Conservation (phyloP, 2,113 vertebrate species). For the Gobiocypris rarus region DNA sequence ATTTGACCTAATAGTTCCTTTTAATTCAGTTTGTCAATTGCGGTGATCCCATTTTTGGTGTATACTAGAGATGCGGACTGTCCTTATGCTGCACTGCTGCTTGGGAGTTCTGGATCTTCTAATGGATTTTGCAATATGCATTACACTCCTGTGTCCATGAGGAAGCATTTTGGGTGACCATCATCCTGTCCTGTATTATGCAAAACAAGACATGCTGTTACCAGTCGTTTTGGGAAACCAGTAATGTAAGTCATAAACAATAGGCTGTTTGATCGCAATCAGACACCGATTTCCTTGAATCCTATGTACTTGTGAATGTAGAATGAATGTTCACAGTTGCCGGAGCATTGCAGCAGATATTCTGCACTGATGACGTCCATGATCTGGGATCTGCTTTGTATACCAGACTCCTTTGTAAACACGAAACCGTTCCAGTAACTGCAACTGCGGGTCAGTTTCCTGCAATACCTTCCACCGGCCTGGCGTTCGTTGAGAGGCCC, state of each 20-base stretch:
- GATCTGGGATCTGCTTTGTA: neutral
- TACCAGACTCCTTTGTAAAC: neutral
- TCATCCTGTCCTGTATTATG: neutral
- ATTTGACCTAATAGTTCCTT: neutral
- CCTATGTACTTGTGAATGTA: too few species aligned
- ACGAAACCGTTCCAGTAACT: slow-evolving; percentile 8
- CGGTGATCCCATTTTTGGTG: neutral
- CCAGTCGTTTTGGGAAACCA: neutral
- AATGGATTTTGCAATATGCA: slow-evolving; percentile 32
- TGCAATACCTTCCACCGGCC: neutral
- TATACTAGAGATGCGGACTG: neutral
- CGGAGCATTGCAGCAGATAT: neutral
- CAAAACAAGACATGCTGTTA: neutral
- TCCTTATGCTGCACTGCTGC: neutral
- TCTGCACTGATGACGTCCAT: neutral
- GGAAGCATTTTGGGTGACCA: neutral
- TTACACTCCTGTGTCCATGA: neutral
- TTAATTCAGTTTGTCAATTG: neutral
- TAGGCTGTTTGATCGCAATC: neutral
- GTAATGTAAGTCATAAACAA: slow-evolving; percentile 8
- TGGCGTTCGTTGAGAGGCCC: neutral
- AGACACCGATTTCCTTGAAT: neutral
- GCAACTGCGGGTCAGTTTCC: slow-evolving; percentile 15
- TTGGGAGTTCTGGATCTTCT: slow-evolving; percentile 31
- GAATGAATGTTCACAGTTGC: neutral